Conservation (phyloP, 2,888 invertebrate genomes). For the Leptinotarsa haldemani region DNA sequence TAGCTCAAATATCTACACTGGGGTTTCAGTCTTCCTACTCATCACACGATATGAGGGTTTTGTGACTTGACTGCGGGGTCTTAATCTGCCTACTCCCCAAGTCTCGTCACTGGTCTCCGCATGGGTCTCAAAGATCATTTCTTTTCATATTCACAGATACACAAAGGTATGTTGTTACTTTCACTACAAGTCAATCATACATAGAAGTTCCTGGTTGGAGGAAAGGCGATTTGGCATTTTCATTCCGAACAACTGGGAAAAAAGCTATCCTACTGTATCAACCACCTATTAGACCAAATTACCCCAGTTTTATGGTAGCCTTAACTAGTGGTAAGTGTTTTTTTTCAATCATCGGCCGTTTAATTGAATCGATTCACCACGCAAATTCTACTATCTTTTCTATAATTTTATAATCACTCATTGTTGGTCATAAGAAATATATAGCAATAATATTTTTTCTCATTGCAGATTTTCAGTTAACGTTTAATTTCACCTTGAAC, state of each 20-base stretch:
- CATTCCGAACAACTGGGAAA: constrained; percentile 91
- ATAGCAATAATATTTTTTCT: not conserved
- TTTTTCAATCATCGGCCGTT: not conserved
- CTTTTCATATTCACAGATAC: constrained; percentile 74
- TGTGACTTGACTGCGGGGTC: too few relatives aligned
- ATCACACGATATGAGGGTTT: too few relatives aligned
- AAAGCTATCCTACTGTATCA: constrained; percentile 91
- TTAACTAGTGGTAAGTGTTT: constrained; percentile 78
- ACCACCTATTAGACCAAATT: constrained; percentile 87
- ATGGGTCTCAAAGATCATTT: not conserved
- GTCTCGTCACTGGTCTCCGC: too few relatives aligned
- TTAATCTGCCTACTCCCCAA: too few relatives aligned
- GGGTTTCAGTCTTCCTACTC: too few relatives aligned
- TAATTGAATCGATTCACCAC: too few relatives aligned
- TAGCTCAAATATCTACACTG: too few relatives aligned
- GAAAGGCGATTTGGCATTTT: constrained; percentile 91
- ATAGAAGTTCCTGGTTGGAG: constrained; percentile 95
- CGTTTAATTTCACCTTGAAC: constrained; percentile 90
- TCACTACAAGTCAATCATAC: constrained; percentile 91
- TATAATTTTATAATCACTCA: too few relatives aligned
- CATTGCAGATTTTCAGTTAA: constrained; percentile 80
- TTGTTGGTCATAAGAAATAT: not conserved
- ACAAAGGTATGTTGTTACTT: constrained; percentile 92
- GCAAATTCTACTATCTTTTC: too few relatives aligned
- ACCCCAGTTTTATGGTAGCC: constrained; percentile 93